A percentile compares a stretch with the other conserved stretches of the same genome.
These are phyloP conservation scores for Chaenodraco wilsoni DNA, from an alignment of 2,797 vertebrate species.

Conservation along the genomic window DNA sequence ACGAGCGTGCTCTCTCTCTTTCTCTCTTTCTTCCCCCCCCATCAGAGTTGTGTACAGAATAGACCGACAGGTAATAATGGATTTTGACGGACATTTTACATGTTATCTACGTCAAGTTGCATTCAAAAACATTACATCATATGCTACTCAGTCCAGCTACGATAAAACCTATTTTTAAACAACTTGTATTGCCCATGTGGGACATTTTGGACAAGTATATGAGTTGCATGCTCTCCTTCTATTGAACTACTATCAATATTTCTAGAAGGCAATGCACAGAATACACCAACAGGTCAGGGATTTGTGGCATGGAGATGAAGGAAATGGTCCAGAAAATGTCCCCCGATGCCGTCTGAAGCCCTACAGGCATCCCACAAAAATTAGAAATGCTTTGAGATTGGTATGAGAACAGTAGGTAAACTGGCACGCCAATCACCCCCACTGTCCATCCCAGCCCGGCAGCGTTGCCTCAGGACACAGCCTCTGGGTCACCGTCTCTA, in stretches of 20 bases:
- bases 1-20: too few relatives aligned
- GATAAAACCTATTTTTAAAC: neutral
- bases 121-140: slow-evolving; percentile 11
- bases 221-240: neutral
- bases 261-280: slow-evolving; percentile 10
- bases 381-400: slow-evolving; percentile 53
- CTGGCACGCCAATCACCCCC: slow-evolving; percentile 61
- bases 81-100: slow-evolving; percentile 27
- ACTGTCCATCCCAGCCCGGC: slow-evolving; percentile 76
- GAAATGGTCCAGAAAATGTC: neutral
- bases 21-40: too few relatives aligned
- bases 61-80: neutral
- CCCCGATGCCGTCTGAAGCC: slow-evolving; percentile 12
- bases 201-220: neutral
- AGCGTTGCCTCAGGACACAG: slow-evolving; percentile 83
- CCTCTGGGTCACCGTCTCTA: slow-evolving; percentile 79
- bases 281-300: neutral
- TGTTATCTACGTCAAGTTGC: neutral
- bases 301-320: slow-evolving; percentile 15
- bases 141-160: neutral
- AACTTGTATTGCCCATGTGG: neutral
- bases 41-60: too few relatives aligned
- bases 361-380: slow-evolving; percentile 31
- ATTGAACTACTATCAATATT: neutral
- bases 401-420: slow-evolving; percentile 51